Base-by-base conservation (phyloP, 2,888 invertebrate species). In the Ypsolopha scabrella region DNA sequence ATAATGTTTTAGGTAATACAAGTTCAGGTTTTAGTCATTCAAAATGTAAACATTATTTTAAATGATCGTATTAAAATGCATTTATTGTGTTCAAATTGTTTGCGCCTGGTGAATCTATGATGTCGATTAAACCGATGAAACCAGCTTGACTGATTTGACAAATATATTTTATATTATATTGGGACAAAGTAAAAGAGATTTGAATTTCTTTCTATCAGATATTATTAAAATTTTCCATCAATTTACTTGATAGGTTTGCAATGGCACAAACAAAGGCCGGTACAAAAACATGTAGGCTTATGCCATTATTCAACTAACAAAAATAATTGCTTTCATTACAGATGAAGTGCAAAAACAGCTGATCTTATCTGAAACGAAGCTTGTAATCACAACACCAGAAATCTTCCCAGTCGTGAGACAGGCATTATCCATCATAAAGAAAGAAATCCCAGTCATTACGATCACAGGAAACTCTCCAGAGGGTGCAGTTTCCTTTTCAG, bases 271-370 rank as follows among this genome's bases (percentile, higher is more conserved):
- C 11, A 39, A 39, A 39, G 10, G 10, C 39, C 39, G 11, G 6
- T 10, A 6, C 6, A 39, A 10, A 39, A 10, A 6, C 6, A 11
- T 9, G n/a, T 6, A 11, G 6, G 39, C 9, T 14, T 43, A 6
- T 9, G 13, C 3, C 24, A 2, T 78, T 57, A 60, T 38, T 50
- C 11, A 43, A 14, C 10, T 6, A 13, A 45, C 10, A 24, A 24
- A 34, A 45, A 10, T 45, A 24, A 34, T 45, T 2, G 24, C 24
- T 34, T 24, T 45, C 37, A 34, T 75, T 88, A 46, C 75, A 93
- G 93, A 91, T 63, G 94, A 94, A 87, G 90, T 93, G 7, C 70
- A 85, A 6, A 87, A 88, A 45, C 94, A 93, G 64, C 60, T 94
- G 33, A 60, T 68, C 7, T 76, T 88, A 57, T 90, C 91, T 10